Base-by-base conservation (phyloP, 2,888 invertebrate genomes). In the Pelosia muscerda region DNA sequence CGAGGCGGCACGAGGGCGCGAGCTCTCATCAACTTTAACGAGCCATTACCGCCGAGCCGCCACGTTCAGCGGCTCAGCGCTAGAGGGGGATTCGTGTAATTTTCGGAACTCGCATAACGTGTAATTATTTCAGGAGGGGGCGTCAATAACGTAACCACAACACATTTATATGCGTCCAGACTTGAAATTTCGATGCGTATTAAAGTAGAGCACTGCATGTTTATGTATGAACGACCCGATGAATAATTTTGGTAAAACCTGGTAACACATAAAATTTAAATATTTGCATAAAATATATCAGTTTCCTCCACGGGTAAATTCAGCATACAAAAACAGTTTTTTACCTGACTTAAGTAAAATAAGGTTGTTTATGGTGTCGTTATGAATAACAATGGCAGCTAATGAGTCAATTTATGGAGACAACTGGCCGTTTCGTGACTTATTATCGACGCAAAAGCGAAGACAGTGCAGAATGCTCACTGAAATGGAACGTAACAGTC, bases 11-110 rank as follows among this genome's bases (percentile, higher is more conserved):
- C 83, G 85, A 84, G 88, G 88, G 87, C 87, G 88, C 86, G 84
- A 88, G 89, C 89, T 88, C 93, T 93, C 94, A 93, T 94, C 94
- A 94, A 92, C 89, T 92, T 92, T 93, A 94, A 94, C 93, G 94
- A 94, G 89, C 92, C 92, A 93, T 94, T 92, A 92, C 93, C 86
- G 84, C 84, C 79, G 76, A 74, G 81, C 84, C 81, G 76, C 75
- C 78, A 81, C 83, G 81, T 76, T 81, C 81, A 75, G 79, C 83
- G 74, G 77, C 83, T 80, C 80, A 74, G 57, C 77, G 69, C 66
- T 85, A 86, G 83, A 81, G 86, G 90, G 89, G 85, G 88, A 87
- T 88, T 87, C 88, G 80, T 85, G 90, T 92, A 91, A 93, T 93
- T 91, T 93, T 92, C 91, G 90, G 89, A 90, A 90, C 90, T 90